A percentile compares a stretch with the other conserved stretches of the same genome.
These are phyloP conservation scores for Corynorhinus townsendii DNA, from an alignment of 2,113 vertebrate species.

Conservation along the genomic window DNA sequence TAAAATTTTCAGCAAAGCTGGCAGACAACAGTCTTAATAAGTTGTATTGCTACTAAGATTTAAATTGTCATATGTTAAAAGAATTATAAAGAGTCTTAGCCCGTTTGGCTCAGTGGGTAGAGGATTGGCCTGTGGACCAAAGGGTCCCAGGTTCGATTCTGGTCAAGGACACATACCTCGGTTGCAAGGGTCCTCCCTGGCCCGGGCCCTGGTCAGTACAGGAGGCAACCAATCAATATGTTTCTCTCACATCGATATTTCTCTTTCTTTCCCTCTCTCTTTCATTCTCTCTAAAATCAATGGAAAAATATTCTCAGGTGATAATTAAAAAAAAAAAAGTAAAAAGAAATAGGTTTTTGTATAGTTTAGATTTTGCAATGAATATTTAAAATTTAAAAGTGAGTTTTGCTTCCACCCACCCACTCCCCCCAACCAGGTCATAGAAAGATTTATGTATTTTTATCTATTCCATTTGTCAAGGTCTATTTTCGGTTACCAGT, in stretches of 20 bases:
- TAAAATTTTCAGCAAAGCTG: constrained; percentile 57
- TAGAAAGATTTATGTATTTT: not conserved
- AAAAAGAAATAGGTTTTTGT: constrained; percentile 61
- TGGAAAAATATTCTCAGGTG: too few relatives aligned
- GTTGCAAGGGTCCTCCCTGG: too few relatives aligned
- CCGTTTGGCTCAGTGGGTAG: too few relatives aligned
- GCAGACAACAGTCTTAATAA: constrained; percentile 56
- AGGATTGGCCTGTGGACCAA: too few relatives aligned
- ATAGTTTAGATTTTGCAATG: constrained; percentile 39
- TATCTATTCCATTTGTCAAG: constrained; percentile 23
- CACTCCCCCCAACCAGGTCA: not conserved
- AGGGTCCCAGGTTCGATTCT: too few relatives aligned
- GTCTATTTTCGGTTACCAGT: constrained; percentile 32
- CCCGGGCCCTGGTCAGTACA: too few relatives aligned
- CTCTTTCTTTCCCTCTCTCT: too few relatives aligned
- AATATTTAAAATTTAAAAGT: constrained; percentile 35
- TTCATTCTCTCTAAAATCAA: too few relatives aligned
- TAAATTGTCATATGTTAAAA: constrained; percentile 36
- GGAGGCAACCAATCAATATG: too few relatives aligned
- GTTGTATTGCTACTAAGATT: constrained; percentile 56
- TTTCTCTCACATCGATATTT: too few relatives aligned
- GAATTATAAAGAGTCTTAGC: constrained; percentile 15
- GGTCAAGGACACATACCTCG: too few relatives aligned
- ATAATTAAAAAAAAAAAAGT: not conserved
- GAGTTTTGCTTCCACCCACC: not conserved